phyloP scores from a whole-genome alignment of 2,113 vertebrate genomes.

The Peromyscus polionotus region DNA sequence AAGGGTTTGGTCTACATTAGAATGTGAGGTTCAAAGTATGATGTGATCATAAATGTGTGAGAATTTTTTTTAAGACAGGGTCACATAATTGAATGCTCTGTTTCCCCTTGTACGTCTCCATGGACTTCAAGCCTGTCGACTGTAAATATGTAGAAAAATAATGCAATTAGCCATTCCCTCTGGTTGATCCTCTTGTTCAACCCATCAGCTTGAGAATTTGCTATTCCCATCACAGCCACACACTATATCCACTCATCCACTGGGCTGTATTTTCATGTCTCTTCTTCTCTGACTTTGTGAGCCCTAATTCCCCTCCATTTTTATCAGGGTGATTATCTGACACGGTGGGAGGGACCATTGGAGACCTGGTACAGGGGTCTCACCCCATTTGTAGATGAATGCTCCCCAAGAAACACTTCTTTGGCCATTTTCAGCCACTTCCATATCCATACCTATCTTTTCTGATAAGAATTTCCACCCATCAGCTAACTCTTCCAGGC shows the following conservation, averaged over 20 bases:
- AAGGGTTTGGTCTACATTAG: conserved; percentile 46
- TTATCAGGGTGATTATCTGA: conserved; percentile 2
- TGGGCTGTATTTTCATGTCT: neutral
- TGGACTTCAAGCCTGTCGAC: conserved; percentile 18
- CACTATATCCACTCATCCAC: neutral
- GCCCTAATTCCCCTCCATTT: neutral
- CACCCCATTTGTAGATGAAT: conserved; percentile 19
- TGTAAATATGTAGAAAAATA: neutral
- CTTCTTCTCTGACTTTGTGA: conserved; percentile 21
- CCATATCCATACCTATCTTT: conserved; percentile 33
- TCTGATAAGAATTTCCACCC: conserved; percentile 43
- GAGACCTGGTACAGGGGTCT: neutral
- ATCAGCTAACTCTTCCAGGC: conserved; percentile 26
- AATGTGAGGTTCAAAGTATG: conserved; percentile 19
- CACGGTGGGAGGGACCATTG: neutral
- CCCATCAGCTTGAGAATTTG: conserved; percentile 3
- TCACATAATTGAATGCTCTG: neutral
- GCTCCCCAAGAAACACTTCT: conserved; percentile 6
- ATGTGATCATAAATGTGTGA: conserved; percentile 34
- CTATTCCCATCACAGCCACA: neutral
- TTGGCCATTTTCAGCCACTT: conserved; percentile 46
- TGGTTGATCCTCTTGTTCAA: neutral
- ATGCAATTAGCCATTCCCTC: neutral
- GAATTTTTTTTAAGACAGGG: neutral
- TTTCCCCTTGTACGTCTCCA: conserved; percentile 18